Base-by-base conservation (phyloP, 2,888 invertebrate species). In the Drosophila heteroneura region DNA sequence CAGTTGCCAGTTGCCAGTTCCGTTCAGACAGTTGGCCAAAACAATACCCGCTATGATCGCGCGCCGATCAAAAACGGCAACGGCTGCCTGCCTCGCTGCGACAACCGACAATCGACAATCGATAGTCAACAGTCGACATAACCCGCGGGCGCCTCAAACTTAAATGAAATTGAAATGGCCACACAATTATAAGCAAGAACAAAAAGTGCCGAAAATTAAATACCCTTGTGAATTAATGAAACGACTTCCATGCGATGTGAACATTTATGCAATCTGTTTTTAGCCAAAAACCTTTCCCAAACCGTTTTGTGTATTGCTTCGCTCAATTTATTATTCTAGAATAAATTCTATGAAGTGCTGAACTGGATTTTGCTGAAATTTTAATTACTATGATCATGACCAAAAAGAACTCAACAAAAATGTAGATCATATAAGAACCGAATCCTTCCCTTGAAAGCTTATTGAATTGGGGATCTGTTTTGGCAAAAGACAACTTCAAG, bases 151-250 rank as follows among this genome's bases (percentile, higher is more conserved):
- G 63, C 47, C 72, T 82, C 81, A 76, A 76, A 79, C 70, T 77
- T 83, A 90, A 86, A 88, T 85, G 83, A 83, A 86, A 74, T 83
- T 88, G 82, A 88, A 86, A 85, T 79, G 81, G 88, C 81, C 81
- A 75, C 76, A 87, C 81, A 89, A 85, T 85, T 89, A 89, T 82
- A 62, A 65, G 30, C 63, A 57, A 64, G 63, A 71, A 66, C 78
- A 44, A 63, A 47, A 37, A 37, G 4, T n/a, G 33, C 12, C 39
- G 58, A 41, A 54, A 9, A 19, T 30, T n/a, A 54, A 62, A 78
- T 78, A 59, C 79, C 26, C 79, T 74, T 47, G 32, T 26, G 32
- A 9, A 37, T 10, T 12, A 19, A 5, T 12, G 5, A 9, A 16
- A 9, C 1, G 2, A 33, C 16, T 53, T 54, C 10, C 3, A 22